phyloP scores from a whole-genome alignment of 2,113 vertebrate species.

The Calypte anna region DNA sequence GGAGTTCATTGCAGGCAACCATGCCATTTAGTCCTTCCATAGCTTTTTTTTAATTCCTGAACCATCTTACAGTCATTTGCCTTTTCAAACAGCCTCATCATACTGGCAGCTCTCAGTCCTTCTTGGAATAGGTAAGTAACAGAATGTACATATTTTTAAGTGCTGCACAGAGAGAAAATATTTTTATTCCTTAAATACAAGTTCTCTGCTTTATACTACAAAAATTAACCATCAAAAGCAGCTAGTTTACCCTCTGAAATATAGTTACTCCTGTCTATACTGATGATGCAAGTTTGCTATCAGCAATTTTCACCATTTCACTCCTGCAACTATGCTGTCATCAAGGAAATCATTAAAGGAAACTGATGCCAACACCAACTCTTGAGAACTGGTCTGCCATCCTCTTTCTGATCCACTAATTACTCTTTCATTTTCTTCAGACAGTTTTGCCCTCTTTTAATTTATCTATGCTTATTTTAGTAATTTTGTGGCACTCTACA shows the following conservation, averaged over 20 bases:
- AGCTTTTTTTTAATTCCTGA: neutral
- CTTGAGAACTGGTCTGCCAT: neutral
- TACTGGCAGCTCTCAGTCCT: neutral
- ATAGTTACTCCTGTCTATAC: neutral
- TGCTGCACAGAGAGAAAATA: neutral
- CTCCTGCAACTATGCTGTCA: neutral
- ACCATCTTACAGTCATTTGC: neutral
- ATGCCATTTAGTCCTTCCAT: accelerated
- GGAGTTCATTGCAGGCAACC: neutral
- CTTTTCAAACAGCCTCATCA: neutral
- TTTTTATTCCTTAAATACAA: neutral
- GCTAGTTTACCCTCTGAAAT: neutral
- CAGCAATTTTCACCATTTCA: neutral
- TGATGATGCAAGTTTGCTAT: neutral
- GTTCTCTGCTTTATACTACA: neutral
- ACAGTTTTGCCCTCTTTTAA: neutral
- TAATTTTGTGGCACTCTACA: neutral
- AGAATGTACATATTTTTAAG: neutral
- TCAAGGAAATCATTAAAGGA: neutral
- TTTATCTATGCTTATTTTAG: neutral
- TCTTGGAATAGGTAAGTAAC: neutral
- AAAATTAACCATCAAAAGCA: neutral
- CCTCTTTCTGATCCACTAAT: neutral
- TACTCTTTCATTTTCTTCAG: neutral
- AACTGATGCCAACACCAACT: neutral